These are phyloP conservation scores for Hiodon tergisus DNA, from an alignment of 2,113 vertebrate species.

Conservation along the genomic window DNA sequence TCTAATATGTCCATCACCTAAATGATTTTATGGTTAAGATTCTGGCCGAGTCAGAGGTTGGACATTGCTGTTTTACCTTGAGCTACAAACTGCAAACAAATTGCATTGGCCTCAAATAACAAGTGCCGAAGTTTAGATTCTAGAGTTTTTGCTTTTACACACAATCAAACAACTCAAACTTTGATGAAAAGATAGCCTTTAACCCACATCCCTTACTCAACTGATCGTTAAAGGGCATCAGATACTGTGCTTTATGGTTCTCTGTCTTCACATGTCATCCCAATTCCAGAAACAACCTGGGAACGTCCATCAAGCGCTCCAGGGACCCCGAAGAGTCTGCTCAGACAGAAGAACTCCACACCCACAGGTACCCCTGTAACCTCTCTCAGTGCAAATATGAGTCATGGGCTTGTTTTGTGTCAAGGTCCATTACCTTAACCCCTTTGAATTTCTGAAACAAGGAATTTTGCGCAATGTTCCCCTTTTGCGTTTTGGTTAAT, in stretches of 20 bases:
- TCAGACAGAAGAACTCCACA: constrained; percentile 75
- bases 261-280: constrained; percentile 9
- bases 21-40: too few relatives aligned
- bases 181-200: too few relatives aligned
- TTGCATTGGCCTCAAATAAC: too few relatives aligned
- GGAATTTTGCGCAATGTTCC: not conserved
- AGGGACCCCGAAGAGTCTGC: constrained; percentile 76
- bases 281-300: constrained; percentile 86
- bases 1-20: too few relatives aligned
- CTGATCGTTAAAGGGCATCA: not conserved
- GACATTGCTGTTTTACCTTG: too few relatives aligned
- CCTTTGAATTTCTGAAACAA: not conserved
- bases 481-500: too few relatives aligned
- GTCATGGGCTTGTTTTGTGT: not conserved
- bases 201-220: too few relatives aligned
- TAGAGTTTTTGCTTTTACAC: too few relatives aligned
- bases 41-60: too few relatives aligned
- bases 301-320: constrained; percentile 79
- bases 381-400: not conserved
- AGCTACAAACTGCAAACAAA: too few relatives aligned
- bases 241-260: not conserved
- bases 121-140: too few relatives aligned
- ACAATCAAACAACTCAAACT: too few relatives aligned
- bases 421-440: not conserved
- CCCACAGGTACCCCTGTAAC: constrained; percentile 70